Percentiles rank a stretch among this genome's conserved stretches.
Evolutionary conservation across 1,140 invertebrate species (phyloP).

Genomic region (Rhopalosiphum maidis): DNA sequence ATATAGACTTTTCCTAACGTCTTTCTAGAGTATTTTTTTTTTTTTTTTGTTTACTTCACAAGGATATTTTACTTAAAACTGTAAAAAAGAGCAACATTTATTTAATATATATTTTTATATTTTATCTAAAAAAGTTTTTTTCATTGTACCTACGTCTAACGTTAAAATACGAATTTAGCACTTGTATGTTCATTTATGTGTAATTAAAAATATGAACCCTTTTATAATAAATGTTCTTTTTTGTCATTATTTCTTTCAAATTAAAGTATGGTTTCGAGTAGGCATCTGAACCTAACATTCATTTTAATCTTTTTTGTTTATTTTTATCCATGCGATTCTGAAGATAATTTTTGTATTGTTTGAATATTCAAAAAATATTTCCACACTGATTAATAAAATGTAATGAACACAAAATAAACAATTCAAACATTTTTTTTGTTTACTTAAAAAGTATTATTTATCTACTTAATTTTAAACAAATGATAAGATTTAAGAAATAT

Average conservation of each 20-base stretch:
- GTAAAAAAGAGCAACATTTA: background rate
- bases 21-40: background rate
- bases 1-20: background rate
- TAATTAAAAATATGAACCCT: background rate
- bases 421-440: background rate
- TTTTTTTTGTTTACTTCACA: background rate
- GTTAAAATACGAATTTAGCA: background rate
- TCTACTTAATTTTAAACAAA: background rate
- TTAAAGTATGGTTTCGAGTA: background rate
- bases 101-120: background rate
- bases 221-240: background rate
- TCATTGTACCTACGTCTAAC: background rate
- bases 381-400: background rate
- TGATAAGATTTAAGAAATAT: background rate
- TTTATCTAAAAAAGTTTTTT: background rate
- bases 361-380: background rate
- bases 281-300: background rate
- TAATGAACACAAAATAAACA: constrained; percentile 1
- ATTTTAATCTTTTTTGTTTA: background rate
- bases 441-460: background rate
- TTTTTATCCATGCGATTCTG: background rate
- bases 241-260: background rate
- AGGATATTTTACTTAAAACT: background rate
- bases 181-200: background rate
- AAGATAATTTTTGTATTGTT: background rate